Percentiles rank a stretch among this genome's conserved stretches.
Evolutionary conservation across 2,888 invertebrate species (phyloP).

Genomic region (Gisinianus flammeolus): DNA sequence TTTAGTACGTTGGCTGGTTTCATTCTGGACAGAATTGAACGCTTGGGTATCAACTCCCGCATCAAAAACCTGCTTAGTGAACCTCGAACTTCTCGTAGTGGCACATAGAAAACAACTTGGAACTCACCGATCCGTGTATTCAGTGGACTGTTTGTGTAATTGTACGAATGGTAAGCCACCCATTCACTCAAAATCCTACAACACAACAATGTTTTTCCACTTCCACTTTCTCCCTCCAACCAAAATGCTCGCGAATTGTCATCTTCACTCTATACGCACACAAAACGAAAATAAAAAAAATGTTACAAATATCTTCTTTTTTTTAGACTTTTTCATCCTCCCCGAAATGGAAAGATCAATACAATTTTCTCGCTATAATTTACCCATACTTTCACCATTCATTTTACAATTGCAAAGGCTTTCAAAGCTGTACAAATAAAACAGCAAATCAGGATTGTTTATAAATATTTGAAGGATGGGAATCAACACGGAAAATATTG

Average conservation of each 20-base stretch:
- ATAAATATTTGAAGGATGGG: too few species aligned
- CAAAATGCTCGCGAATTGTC: conserved; percentile 66
- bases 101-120: conserved; percentile 63
- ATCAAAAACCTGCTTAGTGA: conserved; percentile 60
- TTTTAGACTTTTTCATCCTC: too few species aligned
- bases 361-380: too few species aligned
- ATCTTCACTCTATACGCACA: conserved; percentile 58
- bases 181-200: conserved; percentile 67
- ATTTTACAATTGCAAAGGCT: background rate
- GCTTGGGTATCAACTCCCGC: conserved; percentile 64
- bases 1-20: conserved; percentile 58
- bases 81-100: conserved; percentile 65
- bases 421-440: background rate
- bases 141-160: conserved; percentile 51
- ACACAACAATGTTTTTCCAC: conserved; percentile 65
- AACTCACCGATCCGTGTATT: conserved; percentile 55
- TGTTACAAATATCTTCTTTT: background rate
- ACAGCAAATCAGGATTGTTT: too few species aligned
- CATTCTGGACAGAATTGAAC: conserved; percentile 53
- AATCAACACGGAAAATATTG: too few species aligned
- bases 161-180: conserved; percentile 63
- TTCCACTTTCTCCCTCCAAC: conserved; percentile 66
- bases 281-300: background rate
- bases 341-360: too few species aligned
- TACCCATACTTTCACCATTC: too few species aligned